phyloP scores from a whole-genome alignment of 2,113 vertebrate species.

The Spea multiplicata region DNA sequence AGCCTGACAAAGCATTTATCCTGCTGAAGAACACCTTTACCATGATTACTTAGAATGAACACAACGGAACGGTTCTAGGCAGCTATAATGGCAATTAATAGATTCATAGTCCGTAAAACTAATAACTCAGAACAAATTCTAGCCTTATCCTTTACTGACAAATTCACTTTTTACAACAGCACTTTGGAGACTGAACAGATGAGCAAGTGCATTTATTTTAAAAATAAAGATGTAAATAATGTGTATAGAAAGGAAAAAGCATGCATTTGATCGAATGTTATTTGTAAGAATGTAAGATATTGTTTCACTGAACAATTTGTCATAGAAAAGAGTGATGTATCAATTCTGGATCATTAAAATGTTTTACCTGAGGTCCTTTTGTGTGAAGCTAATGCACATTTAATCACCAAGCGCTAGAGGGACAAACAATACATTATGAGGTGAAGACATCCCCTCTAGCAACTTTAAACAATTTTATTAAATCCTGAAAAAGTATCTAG shows the following conservation, averaged over 20 bases:
- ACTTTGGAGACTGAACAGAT: constrained; percentile 1
- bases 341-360: constrained; percentile 1
- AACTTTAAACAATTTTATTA: neutral
- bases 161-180: neutral
- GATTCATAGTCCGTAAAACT: no score
- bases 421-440: constrained; percentile 7
- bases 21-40: no score
- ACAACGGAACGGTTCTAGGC: no score
- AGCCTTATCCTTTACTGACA: neutral
- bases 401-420: constrained; percentile 8
- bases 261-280: neutral
- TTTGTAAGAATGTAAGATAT: neutral
- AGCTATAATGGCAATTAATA: no score
- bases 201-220: neutral
- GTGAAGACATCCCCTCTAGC: neutral
- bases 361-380: constrained; percentile 21
- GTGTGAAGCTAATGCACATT: constrained; percentile 14
- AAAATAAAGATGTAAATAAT: neutral
- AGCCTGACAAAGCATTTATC: no score
- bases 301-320: neutral
- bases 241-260: neutral
- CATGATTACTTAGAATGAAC: no score
- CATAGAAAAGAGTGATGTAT: neutral
- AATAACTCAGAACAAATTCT: no score
- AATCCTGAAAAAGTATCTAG: neutral